Conservation (phyloP, 1,140 invertebrate genomes). For the Achatina immaculata region DNA sequence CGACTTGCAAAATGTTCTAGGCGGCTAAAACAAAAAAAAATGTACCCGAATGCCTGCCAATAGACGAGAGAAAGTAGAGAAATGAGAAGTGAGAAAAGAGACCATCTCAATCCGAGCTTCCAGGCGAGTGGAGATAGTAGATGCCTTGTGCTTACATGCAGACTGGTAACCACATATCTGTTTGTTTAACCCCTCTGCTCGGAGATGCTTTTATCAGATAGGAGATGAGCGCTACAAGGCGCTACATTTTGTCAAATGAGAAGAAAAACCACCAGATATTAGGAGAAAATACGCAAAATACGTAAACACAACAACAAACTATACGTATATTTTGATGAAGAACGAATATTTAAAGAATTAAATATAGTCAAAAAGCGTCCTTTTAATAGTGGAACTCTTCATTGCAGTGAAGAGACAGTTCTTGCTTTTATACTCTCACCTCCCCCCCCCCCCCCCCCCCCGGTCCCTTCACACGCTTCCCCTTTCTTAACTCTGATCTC, state of each 20-base stretch:
- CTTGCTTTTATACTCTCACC: not conserved
- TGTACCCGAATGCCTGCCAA: too few species aligned
- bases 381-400: too few species aligned
- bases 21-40: too few species aligned
- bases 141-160: constrained; percentile 3
- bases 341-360: not conserved
- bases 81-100: not conserved
- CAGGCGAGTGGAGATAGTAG: not conserved
- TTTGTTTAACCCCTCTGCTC: not conserved
- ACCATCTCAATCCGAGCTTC: not conserved
- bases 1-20: not conserved
- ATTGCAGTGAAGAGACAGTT: too few species aligned
- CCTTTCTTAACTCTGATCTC: not conserved
- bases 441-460: not conserved
- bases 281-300: too few species aligned
- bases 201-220: not conserved
- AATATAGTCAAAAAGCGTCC: too few species aligned
- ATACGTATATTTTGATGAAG: too few species aligned
- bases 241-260: not conserved
- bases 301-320: too few species aligned
- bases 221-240: not conserved
- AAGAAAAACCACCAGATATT: too few species aligned
- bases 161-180: not conserved
- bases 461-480: not conserved
- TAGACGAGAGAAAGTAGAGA: too few species aligned